Percentiles rank a stretch among this genome's conserved stretches.
Evolutionary conservation across 2,888 invertebrate species (phyloP).

Genomic region (Temnothorax unifasciatus): DNA sequence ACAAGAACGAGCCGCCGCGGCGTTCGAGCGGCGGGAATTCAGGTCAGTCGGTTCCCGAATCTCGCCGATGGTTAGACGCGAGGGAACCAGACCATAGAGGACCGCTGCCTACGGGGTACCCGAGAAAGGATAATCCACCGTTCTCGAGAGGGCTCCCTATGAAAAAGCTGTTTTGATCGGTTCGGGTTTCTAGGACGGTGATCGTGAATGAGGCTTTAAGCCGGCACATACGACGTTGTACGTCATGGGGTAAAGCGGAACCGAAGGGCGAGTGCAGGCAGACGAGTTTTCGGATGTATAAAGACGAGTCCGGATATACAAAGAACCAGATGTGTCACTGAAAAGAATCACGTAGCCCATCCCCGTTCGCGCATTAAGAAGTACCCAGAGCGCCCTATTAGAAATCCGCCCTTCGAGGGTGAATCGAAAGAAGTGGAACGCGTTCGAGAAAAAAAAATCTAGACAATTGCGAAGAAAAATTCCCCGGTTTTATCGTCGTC

Average conservation of each 20-base stretch:
- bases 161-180: slow-evolving; percentile 85
- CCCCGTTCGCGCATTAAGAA: slow-evolving; percentile 65
- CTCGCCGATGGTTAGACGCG: slow-evolving; percentile 66
- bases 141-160: slow-evolving; percentile 77
- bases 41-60: slow-evolving; percentile 80
- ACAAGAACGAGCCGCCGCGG: slow-evolving; percentile 27
- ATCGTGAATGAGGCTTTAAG: slow-evolving; percentile 81
- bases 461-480: slow-evolving; percentile 65
- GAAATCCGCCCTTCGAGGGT: slow-evolving; percentile 61
- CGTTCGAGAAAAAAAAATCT: slow-evolving; percentile 32
- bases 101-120: slow-evolving; percentile 63
- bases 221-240: slow-evolving; percentile 65
- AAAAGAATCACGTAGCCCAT: slow-evolving; percentile 65
- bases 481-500: background rate
- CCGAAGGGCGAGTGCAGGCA: slow-evolving; percentile 24
- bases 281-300: slow-evolving; percentile 48
- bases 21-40: slow-evolving; percentile 68
- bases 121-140: slow-evolving; percentile 79
- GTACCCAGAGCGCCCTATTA: slow-evolving; percentile 65
- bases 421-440: slow-evolving; percentile 22
- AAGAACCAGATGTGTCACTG: slow-evolving; percentile 76
- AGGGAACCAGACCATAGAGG: slow-evolving; percentile 49
- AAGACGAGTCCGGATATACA: slow-evolving; percentile 52
- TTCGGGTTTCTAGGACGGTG: slow-evolving; percentile 84
- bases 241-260: slow-evolving; percentile 32